Conservation (phyloP, 2,113 vertebrate genomes). For the Chrysemys picta region DNA sequence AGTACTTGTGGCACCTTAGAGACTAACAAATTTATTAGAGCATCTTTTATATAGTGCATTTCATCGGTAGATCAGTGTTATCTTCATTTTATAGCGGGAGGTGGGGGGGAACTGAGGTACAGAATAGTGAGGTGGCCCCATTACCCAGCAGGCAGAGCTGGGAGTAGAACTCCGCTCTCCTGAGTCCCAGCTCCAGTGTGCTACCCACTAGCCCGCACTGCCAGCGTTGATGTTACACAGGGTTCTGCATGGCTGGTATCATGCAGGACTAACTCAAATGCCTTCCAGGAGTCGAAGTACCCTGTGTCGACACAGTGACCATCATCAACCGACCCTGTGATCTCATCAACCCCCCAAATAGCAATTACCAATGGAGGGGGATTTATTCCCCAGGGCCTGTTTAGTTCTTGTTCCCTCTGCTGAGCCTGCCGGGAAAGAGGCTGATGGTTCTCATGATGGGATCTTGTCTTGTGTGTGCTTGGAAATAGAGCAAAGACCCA, state of each 20-base stretch:
- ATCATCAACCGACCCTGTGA: background rate
- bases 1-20: too few relatives aligned
- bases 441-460: too few relatives aligned
- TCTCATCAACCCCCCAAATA: rapidly evolving
- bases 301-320: background rate
- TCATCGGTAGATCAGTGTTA: background rate
- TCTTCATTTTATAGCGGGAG: background rate
- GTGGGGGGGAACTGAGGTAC: background rate
- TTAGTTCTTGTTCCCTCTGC: rapidly evolving
- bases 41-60: background rate
- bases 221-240: background rate
- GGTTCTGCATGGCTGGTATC: background rate
- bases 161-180: background rate
- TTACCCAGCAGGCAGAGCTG: background rate
- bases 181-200: background rate
- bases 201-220: background rate
- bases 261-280: background rate
- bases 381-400: background rate
- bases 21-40: too few relatives aligned
- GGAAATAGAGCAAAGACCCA: background rate
- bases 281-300: background rate
- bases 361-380: background rate
- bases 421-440: rapidly evolving
- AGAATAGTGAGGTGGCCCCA: background rate
- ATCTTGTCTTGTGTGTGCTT: rapidly evolving